Evolutionary conservation across 2,888 invertebrate genomes (phyloP).

Genomic region (Helicoverpa assulta): DNA sequence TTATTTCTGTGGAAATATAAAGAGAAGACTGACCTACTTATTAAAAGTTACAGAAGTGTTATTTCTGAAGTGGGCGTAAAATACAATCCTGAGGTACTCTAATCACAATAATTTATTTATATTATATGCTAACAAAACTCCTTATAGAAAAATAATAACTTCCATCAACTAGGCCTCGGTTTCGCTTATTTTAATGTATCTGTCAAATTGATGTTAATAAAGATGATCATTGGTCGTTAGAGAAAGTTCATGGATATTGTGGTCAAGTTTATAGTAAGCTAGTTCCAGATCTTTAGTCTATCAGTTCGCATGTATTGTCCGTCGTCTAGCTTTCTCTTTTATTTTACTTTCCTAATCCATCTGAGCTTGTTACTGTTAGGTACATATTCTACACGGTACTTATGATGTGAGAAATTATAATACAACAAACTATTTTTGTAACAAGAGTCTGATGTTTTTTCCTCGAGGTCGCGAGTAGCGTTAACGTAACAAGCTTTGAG

Average conservation of each 20-base stretch:
- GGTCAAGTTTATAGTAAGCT: background rate
- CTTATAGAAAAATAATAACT: background rate
- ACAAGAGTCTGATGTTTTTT: constrained; percentile 17
- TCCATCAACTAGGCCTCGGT: background rate
- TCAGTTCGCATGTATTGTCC: background rate
- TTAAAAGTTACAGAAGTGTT: background rate
- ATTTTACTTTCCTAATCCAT: background rate
- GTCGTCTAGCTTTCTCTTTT: background rate
- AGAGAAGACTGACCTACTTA: background rate
- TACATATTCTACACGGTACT: background rate
- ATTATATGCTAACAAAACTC: background rate
- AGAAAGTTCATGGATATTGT: background rate
- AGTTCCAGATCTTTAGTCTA: background rate
- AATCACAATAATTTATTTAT: background rate
- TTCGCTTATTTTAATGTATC: background rate
- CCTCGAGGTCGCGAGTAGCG: constrained; percentile 15
- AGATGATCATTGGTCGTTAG: constrained; percentile 1
- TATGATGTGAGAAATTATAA: constrained; percentile 5
- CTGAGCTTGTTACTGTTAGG: background rate
- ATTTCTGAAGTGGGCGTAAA: background rate
- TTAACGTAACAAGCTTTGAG: constrained; percentile 31
- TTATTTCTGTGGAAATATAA: background rate
- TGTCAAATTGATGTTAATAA: background rate
- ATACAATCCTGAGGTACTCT: constrained; percentile 1
- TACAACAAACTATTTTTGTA: constrained; percentile 35